These are phyloP conservation scores for Oreochromis niloticus DNA, from an alignment of 2,113 vertebrate genomes.

Conservation along the genomic window DNA sequence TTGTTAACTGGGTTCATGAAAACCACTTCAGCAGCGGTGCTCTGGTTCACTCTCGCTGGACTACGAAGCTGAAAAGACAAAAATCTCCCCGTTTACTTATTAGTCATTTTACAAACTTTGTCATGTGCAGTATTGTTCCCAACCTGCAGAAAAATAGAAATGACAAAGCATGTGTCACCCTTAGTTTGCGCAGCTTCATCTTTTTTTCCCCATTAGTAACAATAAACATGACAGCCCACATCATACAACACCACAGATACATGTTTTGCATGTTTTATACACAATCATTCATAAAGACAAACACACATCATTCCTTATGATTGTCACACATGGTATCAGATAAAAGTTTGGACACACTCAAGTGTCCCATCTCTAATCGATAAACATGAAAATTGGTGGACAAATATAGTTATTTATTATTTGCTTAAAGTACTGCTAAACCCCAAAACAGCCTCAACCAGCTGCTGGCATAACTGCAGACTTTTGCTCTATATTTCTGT, in stretches of 20 bases:
- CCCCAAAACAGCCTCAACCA: background rate
- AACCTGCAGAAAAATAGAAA: background rate
- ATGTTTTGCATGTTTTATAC: too few species aligned
- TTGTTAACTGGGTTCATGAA: conserved; percentile 67
- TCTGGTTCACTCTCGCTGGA: background rate
- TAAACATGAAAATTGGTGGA: too few species aligned
- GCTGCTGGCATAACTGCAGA: too few species aligned
- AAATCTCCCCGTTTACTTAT: background rate
- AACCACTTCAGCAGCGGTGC: conserved; percentile 36
- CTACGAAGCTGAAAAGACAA: background rate
- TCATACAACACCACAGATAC: background rate
- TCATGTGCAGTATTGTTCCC: background rate
- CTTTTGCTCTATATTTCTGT: too few species aligned
- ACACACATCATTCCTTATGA: too few species aligned
- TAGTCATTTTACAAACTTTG: background rate
- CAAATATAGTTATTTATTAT: too few species aligned
- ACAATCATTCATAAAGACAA: too few species aligned
- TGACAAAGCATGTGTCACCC: background rate
- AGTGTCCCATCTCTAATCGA: too few species aligned
- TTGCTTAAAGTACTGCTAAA: too few species aligned
- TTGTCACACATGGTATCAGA: too few species aligned
- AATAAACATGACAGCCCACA: background rate
- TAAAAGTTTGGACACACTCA: too few species aligned
- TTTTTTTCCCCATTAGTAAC: background rate
- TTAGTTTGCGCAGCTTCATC: background rate